These are phyloP conservation scores for Leptodactylus fuscus DNA, from an alignment of 2,113 vertebrate species.

Conservation along the genomic window DNA sequence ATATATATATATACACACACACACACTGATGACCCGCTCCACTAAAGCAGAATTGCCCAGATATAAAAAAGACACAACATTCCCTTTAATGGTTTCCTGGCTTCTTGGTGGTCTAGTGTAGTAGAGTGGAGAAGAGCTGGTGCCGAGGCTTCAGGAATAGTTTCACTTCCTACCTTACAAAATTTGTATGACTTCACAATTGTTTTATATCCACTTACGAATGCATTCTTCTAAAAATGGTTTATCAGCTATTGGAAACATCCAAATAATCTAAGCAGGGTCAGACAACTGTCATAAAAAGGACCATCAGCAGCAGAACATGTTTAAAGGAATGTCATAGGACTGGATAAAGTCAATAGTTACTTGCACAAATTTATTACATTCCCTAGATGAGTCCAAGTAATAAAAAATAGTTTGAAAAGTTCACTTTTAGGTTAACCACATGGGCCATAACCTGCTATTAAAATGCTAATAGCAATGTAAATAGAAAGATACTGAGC, in stretches of 20 bases:
- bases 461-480: conserved; percentile 26
- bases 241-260: background rate
- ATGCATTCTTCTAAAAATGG: background rate
- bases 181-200: background rate
- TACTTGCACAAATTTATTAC: background rate
- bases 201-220: background rate
- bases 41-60: too few relatives aligned
- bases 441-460: background rate
- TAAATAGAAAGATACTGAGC: background rate
- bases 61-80: too few relatives aligned
- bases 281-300: too few relatives aligned
- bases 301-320: too few relatives aligned
- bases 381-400: background rate
- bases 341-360: background rate
- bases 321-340: background rate
- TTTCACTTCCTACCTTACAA: too few relatives aligned
- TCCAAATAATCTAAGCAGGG: background rate
- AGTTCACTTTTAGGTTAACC: conserved; percentile 30
- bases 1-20: too few relatives aligned
- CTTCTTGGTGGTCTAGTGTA: too few relatives aligned
- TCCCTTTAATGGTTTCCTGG: too few relatives aligned
- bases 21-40: too few relatives aligned
- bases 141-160: too few relatives aligned
- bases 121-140: too few relatives aligned
- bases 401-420: conserved; percentile 30